Percentiles rank a stretch among this genome's conserved stretches.
Evolutionary conservation across 2,113 vertebrate genomes (phyloP).

Genomic region (Butorides virescens): DNA sequence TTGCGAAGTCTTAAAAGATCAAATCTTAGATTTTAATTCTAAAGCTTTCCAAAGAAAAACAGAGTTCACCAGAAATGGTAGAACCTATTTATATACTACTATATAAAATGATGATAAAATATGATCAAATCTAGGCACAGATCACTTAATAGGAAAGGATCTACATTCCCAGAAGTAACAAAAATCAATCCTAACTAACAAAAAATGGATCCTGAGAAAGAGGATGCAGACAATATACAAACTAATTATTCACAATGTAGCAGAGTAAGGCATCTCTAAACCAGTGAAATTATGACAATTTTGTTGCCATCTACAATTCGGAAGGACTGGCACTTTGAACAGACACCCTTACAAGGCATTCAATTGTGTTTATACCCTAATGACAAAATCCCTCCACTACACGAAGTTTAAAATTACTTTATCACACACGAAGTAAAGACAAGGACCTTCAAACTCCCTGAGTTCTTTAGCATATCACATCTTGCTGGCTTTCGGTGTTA

Average conservation of each 20-base stretch:
- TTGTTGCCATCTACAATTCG: not conserved
- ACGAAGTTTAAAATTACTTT: not conserved
- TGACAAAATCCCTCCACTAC: not conserved
- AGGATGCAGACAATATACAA: not conserved
- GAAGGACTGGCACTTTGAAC: not conserved
- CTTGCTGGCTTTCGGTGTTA: not conserved
- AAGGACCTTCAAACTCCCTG: not conserved
- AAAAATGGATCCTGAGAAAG: not conserved
- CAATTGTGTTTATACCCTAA: not conserved
- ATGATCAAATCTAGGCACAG: not conserved
- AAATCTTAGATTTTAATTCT: not conserved
- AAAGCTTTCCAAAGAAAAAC: not conserved
- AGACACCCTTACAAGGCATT: not conserved
- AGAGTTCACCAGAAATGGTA: not conserved
- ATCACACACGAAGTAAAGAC: not conserved
- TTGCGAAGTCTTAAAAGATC: not conserved
- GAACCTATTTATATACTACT: not conserved
- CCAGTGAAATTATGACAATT: not conserved
- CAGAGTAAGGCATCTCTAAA: not conserved
- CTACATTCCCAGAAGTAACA: not conserved
- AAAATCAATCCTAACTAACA: not conserved
- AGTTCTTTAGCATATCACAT: not conserved
- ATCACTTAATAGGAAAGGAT: not conserved
- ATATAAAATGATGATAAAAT: not conserved
- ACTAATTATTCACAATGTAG: not conserved